Conservation (phyloP, 2,888 invertebrate species). For the Hyposoter dolosus region DNA sequence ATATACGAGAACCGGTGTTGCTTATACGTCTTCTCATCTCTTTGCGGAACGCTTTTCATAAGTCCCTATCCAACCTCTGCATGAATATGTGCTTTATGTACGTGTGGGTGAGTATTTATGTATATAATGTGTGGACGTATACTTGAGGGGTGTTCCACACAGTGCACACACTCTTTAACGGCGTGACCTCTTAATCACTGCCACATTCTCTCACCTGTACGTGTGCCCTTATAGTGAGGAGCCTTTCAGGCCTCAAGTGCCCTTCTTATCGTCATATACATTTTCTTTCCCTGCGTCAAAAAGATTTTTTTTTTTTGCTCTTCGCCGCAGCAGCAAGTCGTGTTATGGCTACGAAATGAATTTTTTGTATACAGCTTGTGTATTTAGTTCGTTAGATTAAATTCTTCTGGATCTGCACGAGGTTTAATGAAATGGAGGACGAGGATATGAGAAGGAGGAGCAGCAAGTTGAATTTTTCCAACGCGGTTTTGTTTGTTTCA, state of each 20-base stretch:
- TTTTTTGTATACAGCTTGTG: background rate
- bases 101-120: background rate
- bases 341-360: constrained; percentile 4
- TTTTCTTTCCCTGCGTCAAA: background rate
- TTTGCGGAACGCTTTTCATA: constrained; percentile 56
- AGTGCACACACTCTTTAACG: constrained; percentile 39
- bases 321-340: background rate
- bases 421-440: background rate
- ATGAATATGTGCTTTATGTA: background rate
- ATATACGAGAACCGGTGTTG: background rate
- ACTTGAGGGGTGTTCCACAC: constrained; percentile 14
- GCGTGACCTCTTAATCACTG: constrained; percentile 63
- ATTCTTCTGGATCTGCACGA: background rate
- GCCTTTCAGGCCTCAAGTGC: constrained; percentile 44
- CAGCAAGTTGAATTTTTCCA: constrained; percentile 3
- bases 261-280: constrained; percentile 25
- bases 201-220: constrained; percentile 45
- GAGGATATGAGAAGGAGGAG: background rate
- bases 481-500: constrained; percentile 12
- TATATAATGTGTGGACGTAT: background rate
- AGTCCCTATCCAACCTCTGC: background rate
- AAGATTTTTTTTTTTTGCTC: background rate
- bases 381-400: background rate
- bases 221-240: constrained; percentile 11
- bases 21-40: constrained; percentile 12